phyloP scores from a whole-genome alignment of 2,888 invertebrate genomes.

The Dryobota labecula region DNA sequence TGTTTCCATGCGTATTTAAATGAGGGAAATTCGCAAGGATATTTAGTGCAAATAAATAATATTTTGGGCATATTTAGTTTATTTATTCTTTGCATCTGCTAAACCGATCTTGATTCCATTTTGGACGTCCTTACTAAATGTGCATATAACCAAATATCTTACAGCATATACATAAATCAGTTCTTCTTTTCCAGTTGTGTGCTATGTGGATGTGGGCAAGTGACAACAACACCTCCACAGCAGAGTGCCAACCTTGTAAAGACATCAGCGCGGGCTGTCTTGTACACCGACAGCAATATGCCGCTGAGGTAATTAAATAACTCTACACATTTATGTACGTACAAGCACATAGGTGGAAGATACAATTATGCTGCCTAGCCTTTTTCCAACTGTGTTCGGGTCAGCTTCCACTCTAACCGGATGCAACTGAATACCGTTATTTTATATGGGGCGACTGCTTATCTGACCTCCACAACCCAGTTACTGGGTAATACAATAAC shows the following conservation, averaged over 20 bases:
- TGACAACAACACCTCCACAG: slow-evolving; percentile 70
- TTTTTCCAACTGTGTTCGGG: no score
- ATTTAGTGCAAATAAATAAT: not conserved
- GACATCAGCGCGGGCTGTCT: slow-evolving; percentile 82
- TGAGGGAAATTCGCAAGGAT: not conserved
- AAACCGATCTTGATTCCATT: not conserved
- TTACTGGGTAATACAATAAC: no score
- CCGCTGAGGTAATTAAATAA: slow-evolving; percentile 80
- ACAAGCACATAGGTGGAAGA: not conserved
- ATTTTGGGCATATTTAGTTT: not conserved
- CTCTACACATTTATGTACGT: not conserved
- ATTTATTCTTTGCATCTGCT: not conserved
- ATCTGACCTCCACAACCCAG: no score
- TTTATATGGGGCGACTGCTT: no score
- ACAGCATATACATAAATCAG: not conserved
- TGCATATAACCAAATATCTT: not conserved
- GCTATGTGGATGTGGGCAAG: slow-evolving; percentile 90
- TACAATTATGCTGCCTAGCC: not conserved
- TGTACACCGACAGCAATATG: slow-evolving; percentile 85
- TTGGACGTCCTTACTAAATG: not conserved
- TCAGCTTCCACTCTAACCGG: no score
- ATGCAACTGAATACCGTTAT: no score
- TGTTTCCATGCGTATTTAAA: not conserved
- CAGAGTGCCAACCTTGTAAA: slow-evolving; percentile 79
- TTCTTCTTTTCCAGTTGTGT: slow-evolving; percentile 76